Base-by-base conservation (phyloP, 2,797 vertebrate species). In the Argya squamiceps region DNA sequence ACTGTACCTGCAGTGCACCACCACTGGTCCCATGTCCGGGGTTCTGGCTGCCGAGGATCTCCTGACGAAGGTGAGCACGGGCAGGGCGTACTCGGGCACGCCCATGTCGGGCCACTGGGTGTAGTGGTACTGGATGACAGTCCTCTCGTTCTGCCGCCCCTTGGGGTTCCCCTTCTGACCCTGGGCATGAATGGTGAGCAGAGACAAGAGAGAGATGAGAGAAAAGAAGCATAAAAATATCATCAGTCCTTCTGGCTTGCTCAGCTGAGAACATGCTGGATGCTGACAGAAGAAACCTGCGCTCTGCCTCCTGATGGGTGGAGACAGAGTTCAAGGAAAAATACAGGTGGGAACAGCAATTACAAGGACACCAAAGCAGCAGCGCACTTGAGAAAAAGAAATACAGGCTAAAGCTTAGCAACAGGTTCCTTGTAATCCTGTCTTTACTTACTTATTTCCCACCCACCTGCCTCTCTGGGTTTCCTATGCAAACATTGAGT, bases 101-200 rank as follows among this genome's bases (percentile, higher is more conserved):
- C 99, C 99, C 99, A 99, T 99, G 97, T 99, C 99, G 39, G 99
- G 99, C 99, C 99, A 99, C 98, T 99, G 99, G 0, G 99, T 99
- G 97, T 99, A 99, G 97, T 99, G 99, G 89, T 99, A 99, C 97
- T 99, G 99, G 65, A 99, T 98, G 91, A 99, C 98, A 0, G 97
- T 98, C 63, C 99, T 98, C 96, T 99, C 99, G 1, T 99, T 99
- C 81, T 99, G 99, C 87, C 98, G 98, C 73, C 99, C 98, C 84
- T 99, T 99, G 58, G 98, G 96, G 84, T 99, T 99, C 43, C 98
- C 99, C 36, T 99, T 99, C 98, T 99, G 99, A 82, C 98, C 98
- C 99, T 99, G 84, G 1, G 27, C 10, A 55, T 2, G 3, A 71
- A 59, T 46, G 0, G 44, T 12, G 76, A 0, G 1, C 59, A 63